Base-by-base conservation (phyloP, 1,140 invertebrate species). In the Nautilus pompilius region DNA sequence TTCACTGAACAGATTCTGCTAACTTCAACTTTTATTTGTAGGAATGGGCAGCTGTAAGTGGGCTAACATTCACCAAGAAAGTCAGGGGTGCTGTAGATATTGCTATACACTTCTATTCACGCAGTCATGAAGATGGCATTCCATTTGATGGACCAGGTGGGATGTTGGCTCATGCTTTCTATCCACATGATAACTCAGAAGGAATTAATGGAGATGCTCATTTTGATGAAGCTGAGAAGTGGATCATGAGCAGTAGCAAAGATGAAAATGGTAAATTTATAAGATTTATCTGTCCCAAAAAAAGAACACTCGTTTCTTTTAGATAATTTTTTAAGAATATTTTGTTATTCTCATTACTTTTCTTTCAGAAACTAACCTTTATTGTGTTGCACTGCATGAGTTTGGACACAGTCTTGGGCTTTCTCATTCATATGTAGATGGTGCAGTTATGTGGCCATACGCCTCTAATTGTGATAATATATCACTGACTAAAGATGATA, bases 141-240 rank as follows among this genome's bases (percentile, higher is more conserved):
- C 28, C 33, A 15, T 32, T 51, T 30, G 41, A 60, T 6, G 48
- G 53, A 3, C 28, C 63, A 63, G 67, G 69, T 4, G 60, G 60
- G 0, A 58, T 57, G 3, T 29, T 70, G 26, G 69, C 69, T 4
- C 69, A 70, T 46, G 69, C 69, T 17, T 70, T 62, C 60, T 60
- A 51, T 36, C 69, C 69, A 1, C 54, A 57, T 8, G 32, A 41
- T 0, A 13, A 36, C 13, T n/a, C 36, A 3, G 6, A 22, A 24
- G 34, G 36, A 20, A 57, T 70, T 29, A 30, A 56, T 6, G 86
- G 70, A 90, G 91, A 82, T 59, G 86, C 87, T 0, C 82, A 85
- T 59, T 72, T 74, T 58, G 74, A 78, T 41, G 67, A 69, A 20
- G 68, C 69, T 49, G 73, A 76, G 51, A 57, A 60, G 28, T 78